A percentile compares a stretch with the other conserved stretches of the same genome.
Conservation (phyloP, 2,888 invertebrate genomes). For the Diaphora mendica region DNA sequence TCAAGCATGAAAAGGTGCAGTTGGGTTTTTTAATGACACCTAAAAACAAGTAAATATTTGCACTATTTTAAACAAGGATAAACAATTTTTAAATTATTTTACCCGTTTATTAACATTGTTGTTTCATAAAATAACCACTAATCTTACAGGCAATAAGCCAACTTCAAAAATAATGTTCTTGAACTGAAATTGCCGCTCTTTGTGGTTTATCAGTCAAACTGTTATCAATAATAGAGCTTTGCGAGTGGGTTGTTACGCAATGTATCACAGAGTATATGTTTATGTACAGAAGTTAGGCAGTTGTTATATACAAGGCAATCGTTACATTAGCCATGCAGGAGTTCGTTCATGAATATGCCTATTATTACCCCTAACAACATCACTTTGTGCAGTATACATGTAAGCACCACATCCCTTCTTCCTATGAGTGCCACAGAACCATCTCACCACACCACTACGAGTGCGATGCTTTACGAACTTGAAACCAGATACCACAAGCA, state of each 20-base stretch:
- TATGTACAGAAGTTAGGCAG: no score
- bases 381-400: conserved; percentile 4
- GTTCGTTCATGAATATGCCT: conserved; percentile 11
- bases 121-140: no score
- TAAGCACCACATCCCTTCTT: conserved; percentile 13
- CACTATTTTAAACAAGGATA: no score
- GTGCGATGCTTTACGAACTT: conserved; percentile 10
- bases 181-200: no score
- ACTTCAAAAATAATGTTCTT: no score
- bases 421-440: conserved; percentile 37
- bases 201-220: no score
- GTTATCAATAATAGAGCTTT: neutral
- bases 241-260: neutral
- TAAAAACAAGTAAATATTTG: no score
- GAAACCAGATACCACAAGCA: conserved; percentile 13
- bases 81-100: no score
- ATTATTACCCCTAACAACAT: conserved; percentile 10
- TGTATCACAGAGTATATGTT: neutral
- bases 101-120: no score
- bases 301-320: neutral
- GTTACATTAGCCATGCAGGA: conserved; percentile 1
- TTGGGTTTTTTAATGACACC: no score
- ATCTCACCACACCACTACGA: conserved; percentile 19
- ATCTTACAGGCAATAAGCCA: no score
- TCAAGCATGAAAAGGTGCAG: no score